Conservation (phyloP, 1,140 invertebrate genomes). For the Odontomachus brunneus region DNA sequence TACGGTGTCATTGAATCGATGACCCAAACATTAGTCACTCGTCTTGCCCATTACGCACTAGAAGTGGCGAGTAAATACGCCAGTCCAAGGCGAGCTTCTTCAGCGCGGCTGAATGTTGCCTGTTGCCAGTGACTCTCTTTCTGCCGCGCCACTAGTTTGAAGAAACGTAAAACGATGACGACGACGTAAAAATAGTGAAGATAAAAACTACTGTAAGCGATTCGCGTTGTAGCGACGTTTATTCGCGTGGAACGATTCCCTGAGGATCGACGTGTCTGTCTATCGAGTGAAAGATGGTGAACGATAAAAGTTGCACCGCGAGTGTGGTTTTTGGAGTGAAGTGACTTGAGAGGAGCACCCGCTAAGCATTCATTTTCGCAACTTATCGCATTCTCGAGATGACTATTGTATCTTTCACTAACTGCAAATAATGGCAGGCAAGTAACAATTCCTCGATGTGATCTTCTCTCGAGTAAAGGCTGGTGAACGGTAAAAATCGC, state of each 20-base stretch:
- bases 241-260: no score
- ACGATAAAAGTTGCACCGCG: no score
- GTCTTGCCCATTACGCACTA: conserved; percentile 56
- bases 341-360: neutral
- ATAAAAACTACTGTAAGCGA: neutral
- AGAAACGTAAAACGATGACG: neutral
- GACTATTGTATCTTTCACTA: no score
- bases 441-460: no score
- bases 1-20: conserved; percentile 67
- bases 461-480: no score
- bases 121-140: neutral
- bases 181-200: no score
- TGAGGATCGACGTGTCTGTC: no score
- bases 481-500: no score
- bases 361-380: neutral
- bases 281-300: no score
- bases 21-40: conserved; percentile 77
- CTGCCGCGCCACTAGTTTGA: neutral
- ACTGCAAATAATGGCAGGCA: no score
- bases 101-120: conserved; percentile 51
- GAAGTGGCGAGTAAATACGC: conserved; percentile 48
- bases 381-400: neutral
- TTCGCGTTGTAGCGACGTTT: neutral
- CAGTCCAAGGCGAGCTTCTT: conserved; percentile 74
- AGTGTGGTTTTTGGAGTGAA: neutral